Evolutionary conservation across 2,797 vertebrate species (phyloP).

Genomic region (Anguilla megastoma): DNA sequence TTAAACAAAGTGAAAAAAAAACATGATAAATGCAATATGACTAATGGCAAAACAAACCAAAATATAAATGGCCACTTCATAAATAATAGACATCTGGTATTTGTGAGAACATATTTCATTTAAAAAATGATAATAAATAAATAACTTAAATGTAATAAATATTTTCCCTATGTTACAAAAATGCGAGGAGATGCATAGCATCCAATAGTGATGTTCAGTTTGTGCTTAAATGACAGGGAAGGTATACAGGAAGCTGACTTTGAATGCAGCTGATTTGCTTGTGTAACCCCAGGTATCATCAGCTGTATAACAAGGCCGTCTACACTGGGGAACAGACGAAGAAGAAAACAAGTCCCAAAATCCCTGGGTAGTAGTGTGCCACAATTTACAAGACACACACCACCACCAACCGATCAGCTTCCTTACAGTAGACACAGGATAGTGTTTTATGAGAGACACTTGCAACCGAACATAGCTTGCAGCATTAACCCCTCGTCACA

Average conservation of each 20-base stretch:
- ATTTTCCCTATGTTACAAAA: slow-evolving; percentile 55
- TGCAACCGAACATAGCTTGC: not conserved
- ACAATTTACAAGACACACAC: not conserved
- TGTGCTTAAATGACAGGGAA: slow-evolving; percentile 36
- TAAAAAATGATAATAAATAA: slow-evolving; percentile 72
- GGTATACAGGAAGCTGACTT: slow-evolving; percentile 1
- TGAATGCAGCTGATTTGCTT: slow-evolving; percentile 25
- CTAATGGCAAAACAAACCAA: slow-evolving; percentile 41
- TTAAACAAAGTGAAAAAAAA: slow-evolving; percentile 39
- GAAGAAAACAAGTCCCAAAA: not conserved
- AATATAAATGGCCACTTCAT: slow-evolving; percentile 55
- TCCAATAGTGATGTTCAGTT: slow-evolving; percentile 52
- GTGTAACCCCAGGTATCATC: not conserved
- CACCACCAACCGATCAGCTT: not conserved
- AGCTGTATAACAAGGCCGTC: not conserved
- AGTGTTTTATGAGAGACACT: slow-evolving; percentile 14
- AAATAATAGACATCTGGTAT: slow-evolving; percentile 60
- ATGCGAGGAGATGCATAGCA: slow-evolving; percentile 68
- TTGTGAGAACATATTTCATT: slow-evolving; percentile 57
- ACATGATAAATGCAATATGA: slow-evolving; percentile 33
- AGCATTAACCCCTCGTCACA: not conserved
- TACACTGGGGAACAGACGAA: not conserved
- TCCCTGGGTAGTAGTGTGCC: not conserved
- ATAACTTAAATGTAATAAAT: slow-evolving; percentile 68
- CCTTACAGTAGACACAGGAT: slow-evolving; percentile 11